Evolutionary conservation across 2,797 vertebrate species (phyloP), one percentile per base, ranked within the genome.

Genomic region (Hybognathus amarus): DNA sequence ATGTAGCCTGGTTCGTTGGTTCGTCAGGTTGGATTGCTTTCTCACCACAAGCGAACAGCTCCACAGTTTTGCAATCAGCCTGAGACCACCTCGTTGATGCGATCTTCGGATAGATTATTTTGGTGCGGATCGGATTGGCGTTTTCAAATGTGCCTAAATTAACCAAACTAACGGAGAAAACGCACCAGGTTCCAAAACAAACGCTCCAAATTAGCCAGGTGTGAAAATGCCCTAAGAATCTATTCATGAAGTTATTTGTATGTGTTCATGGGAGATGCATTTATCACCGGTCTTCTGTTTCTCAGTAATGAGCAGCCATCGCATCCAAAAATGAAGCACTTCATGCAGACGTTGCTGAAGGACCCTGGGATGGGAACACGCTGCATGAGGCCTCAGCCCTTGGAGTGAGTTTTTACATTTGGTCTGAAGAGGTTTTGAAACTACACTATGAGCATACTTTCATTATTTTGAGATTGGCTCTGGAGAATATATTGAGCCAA

Each of bases 351-450:
- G 47, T 91, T 99, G 86, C 86, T 98, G 69, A 94, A 92, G 70
- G 94, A 88, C 67, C 97, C 98, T 0, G 98, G 98, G 54, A 94
- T 99, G 88, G 98, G 97, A 82, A 98, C 96, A 54, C 96, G 96
- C 86, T 99, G 98, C 90, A 96, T 99, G 95, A 94, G 36, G 0
- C 36, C 36, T 80, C 93, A 95, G 13, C 94, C 95, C 66, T 91
- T 97, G 22, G 91, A 5, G 97, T 99, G 92, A 97, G 97, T 93
- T 24, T 18, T 20, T 4, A 52, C 20, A 15, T 30, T 73, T 52
- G 27, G n/a, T 27, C 2, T 33, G 4, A 73, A 52, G 17, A 3
- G 17, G 45, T 52, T 30, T 52, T 15, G 20, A 18, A 76, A 67
- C 33, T 38, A 67, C 64, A 38, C 33, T 20, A 15, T 17, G 2